A percentile compares a stretch with the other conserved stretches of the same genome.
Evolutionary conservation across 2,888 invertebrate species (phyloP).

Genomic region (Drosophila planitibia): DNA sequence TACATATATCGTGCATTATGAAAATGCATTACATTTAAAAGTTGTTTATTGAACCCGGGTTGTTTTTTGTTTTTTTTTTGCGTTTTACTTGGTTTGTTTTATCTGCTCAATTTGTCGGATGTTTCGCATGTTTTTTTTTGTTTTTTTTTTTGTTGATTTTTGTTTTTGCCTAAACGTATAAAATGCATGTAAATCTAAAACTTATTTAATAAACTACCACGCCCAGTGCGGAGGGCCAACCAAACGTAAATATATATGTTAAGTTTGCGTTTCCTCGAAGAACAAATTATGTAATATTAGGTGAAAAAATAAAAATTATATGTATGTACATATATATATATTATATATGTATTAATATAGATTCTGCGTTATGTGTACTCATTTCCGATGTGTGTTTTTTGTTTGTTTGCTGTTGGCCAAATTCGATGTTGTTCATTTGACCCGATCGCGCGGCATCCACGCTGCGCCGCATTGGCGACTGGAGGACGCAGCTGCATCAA

Average conservation of each 20-base stretch:
- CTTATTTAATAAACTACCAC: slow-evolving; percentile 65
- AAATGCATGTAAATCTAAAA: slow-evolving; percentile 74
- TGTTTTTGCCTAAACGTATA: slow-evolving; percentile 63
- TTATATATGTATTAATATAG: slow-evolving; percentile 47
- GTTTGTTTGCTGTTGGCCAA: slow-evolving; percentile 42
- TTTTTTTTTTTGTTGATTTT: slow-evolving; percentile 14
- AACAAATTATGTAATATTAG: slow-evolving; percentile 37
- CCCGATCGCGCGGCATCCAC: slow-evolving; percentile 20
- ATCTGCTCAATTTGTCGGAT: slow-evolving; percentile 1
- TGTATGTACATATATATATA: slow-evolving; percentile 24
- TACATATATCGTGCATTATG: slow-evolving; percentile 34
- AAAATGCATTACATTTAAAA: slow-evolving; percentile 27
- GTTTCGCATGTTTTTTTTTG: neutral
- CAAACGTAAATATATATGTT: slow-evolving; percentile 27
- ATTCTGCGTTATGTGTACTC: slow-evolving; percentile 66
- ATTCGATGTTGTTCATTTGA: slow-evolving; percentile 24
- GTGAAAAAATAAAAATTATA: slow-evolving; percentile 40
- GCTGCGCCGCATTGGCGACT: slow-evolving; percentile 15
- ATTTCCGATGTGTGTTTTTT: slow-evolving; percentile 50
- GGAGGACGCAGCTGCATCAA: slow-evolving; percentile 17
- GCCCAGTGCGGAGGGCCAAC: slow-evolving; percentile 21
- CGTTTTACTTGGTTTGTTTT: slow-evolving; percentile 16
- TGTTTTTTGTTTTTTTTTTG: neutral
- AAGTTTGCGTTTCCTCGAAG: slow-evolving; percentile 29
- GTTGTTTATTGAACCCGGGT: slow-evolving; percentile 5